phyloP scores from a whole-genome alignment of 2,797 vertebrate genomes.

The Chelidonichthys spinosus region DNA sequence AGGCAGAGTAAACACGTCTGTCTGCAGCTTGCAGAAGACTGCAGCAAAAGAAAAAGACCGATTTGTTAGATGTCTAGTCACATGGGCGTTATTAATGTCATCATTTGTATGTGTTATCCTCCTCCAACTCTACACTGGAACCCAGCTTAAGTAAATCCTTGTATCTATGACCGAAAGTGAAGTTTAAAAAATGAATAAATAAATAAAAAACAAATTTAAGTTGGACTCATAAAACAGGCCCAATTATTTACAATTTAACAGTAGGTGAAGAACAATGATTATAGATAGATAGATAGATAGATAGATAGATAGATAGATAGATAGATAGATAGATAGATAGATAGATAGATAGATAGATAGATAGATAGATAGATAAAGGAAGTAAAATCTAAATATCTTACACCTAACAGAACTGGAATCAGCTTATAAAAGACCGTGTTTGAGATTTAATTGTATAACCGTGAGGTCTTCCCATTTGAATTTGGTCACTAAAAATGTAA shows the following conservation, averaged over 20 bases:
- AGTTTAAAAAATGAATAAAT: too few relatives aligned
- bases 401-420: neutral
- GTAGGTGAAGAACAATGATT: too few relatives aligned
- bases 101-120: neutral
- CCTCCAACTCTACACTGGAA: neutral
- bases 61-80: neutral
- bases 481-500: neutral
- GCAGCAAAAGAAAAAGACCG: neutral
- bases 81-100: conserved; percentile 29
- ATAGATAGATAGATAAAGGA: neutral
- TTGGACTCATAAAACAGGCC: too few relatives aligned
- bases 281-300: too few relatives aligned
- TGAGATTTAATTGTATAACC: neutral
- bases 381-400: neutral
- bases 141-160: neutral
- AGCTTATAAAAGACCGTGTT: neutral
- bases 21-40: neutral
- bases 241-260: too few relatives aligned
- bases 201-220: too few relatives aligned
- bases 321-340: too few relatives aligned
- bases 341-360: too few relatives aligned
- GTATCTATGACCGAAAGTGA: too few relatives aligned
- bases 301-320: too few relatives aligned
- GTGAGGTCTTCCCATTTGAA: neutral
- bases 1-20: neutral